A percentile compares a stretch with the other conserved stretches of the same genome.
phyloP scores from a whole-genome alignment of 2,888 invertebrate species.

The Clunio marinus region DNA sequence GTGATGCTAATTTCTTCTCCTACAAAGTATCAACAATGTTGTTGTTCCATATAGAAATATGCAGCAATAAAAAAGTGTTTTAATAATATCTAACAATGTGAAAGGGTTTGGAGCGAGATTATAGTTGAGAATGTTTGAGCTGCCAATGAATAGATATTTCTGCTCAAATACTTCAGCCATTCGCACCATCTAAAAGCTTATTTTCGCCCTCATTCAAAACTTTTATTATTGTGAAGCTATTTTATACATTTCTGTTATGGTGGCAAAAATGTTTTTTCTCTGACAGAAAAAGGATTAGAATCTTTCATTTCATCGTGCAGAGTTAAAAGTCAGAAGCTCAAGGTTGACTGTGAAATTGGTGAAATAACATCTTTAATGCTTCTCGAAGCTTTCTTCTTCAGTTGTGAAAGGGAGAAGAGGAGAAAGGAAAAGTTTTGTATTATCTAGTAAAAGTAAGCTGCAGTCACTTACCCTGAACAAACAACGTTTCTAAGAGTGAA shows the following conservation, averaged over 20 bases:
- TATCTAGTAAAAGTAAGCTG: neutral
- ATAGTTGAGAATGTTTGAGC: neutral
- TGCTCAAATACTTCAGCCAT: neutral
- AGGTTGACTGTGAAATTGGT: conserved; percentile 25
- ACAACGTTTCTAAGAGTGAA: no score
- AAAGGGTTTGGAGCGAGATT: neutral
- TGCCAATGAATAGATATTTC: neutral
- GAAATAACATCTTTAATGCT: conserved; percentile 17
- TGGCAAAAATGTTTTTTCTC: neutral
- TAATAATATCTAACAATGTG: neutral
- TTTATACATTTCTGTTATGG: conserved; percentile 3
- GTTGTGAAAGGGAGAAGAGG: neutral
- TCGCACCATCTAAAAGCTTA: conserved; percentile 21
- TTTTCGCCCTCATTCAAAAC: neutral
- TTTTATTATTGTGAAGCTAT: conserved; percentile 15
- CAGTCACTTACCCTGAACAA: conserved; percentile 19
- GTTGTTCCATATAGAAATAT: neutral
- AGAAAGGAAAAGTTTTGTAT: no score
- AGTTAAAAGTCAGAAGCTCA: conserved; percentile 23
- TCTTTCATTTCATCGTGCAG: conserved; percentile 5
- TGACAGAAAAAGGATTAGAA: conserved; percentile 13
- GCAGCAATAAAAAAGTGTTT: neutral
- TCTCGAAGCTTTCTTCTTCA: neutral
- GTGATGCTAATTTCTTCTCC: neutral
- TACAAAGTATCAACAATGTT: conserved; percentile 6